phyloP scores from a whole-genome alignment of 2,797 vertebrate genomes.

The Acestrorhynchus altus region DNA sequence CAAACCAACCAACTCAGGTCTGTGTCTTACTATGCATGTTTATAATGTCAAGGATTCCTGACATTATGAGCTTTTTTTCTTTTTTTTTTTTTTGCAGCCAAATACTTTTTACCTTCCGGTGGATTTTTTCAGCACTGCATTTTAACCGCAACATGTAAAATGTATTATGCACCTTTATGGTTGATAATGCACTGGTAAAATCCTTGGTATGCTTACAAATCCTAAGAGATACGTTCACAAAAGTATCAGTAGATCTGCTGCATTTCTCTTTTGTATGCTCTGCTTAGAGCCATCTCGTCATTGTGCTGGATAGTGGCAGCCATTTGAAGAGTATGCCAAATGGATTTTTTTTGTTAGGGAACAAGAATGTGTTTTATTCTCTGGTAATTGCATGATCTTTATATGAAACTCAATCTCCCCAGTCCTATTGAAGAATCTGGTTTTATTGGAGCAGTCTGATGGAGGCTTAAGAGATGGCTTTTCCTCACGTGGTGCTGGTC shows the following conservation, averaged over 20 bases:
- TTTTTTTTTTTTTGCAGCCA: background rate
- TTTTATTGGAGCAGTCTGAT: slow-evolving; percentile 75
- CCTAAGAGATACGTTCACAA: background rate
- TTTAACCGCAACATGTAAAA: background rate
- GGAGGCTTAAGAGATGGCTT: slow-evolving; percentile 72
- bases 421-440: slow-evolving; percentile 68
- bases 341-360: slow-evolving; percentile 75
- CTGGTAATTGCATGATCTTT: slow-evolving; percentile 76
- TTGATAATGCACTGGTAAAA: background rate
- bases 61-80: background rate
- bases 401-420: slow-evolving; percentile 76
- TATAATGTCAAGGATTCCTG: slow-evolving; percentile 17
- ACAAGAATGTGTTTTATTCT: slow-evolving; percentile 78
- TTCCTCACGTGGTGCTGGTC: slow-evolving; percentile 76
- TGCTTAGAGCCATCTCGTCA: slow-evolving; percentile 7
- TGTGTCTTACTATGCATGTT: background rate
- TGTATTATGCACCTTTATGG: background rate
- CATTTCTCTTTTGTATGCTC: background rate
- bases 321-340: slow-evolving; percentile 8
- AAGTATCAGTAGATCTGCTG: background rate
- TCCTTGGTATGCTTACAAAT: background rate
- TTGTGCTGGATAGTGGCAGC: background rate
- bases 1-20: background rate
- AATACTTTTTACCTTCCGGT: background rate
- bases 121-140: background rate